phyloP scores from a whole-genome alignment of 2,113 vertebrate species.

The Sus scrofa region T2T-Sscrofa CM000826.6:156201501-156202000 shows the following conservation, averaged over 20 bases:
- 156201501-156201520: too few relatives aligned
- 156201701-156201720: not conserved
- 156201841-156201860: not conserved
- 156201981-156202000: not conserved
- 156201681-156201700: not conserved
- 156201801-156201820: not conserved
- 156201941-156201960: not conserved
- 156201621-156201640: too few relatives aligned
- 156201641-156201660: too few relatives aligned
- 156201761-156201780: not conserved
- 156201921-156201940: too few relatives aligned
- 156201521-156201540: too few relatives aligned
- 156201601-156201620: too few relatives aligned
- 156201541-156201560: too few relatives aligned
- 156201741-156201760: not conserved
- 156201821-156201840: not conserved
- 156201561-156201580: too few relatives aligned
- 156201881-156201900: not conserved
- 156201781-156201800: not conserved
- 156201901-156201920: not conserved
- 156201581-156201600: too few relatives aligned
- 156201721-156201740: not conserved
- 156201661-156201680: too few relatives aligned
- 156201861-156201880: not conserved
- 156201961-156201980: not conserved